Conservation (phyloP, 2,797 vertebrate genomes). For the Helostoma temminkii region DNA sequence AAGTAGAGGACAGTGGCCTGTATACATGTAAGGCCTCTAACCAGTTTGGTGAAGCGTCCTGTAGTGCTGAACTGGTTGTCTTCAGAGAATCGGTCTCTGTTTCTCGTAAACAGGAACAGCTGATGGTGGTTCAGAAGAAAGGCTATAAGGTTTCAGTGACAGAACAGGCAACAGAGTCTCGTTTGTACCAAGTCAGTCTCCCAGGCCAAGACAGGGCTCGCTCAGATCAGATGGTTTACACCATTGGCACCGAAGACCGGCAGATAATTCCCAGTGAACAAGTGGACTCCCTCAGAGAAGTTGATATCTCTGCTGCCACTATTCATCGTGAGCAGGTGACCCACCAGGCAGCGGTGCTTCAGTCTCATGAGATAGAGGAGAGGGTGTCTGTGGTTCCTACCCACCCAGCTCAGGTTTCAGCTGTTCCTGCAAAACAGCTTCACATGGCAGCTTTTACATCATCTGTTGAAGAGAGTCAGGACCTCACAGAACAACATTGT, state of each 20-base stretch:
- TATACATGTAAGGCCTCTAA: slow-evolving; percentile 89
- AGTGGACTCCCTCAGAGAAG: slow-evolving; percentile 76
- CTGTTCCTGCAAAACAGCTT: slow-evolving; percentile 79
- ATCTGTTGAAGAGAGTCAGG: slow-evolving; percentile 83
- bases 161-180: slow-evolving; percentile 86
- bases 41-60: slow-evolving; percentile 84
- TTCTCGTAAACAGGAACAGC: slow-evolving; percentile 72
- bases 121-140: slow-evolving; percentile 77
- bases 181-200: slow-evolving; percentile 86
- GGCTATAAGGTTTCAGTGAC: slow-evolving; percentile 82
- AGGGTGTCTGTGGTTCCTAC: slow-evolving; percentile 72
- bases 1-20: slow-evolving; percentile 86
- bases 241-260: slow-evolving; percentile 87
- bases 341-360: slow-evolving; percentile 83
- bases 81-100: slow-evolving; percentile 74
- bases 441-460: slow-evolving; percentile 82
- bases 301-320: slow-evolving; percentile 82
- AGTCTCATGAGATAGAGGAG: slow-evolving; percentile 83
- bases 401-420: slow-evolving; percentile 69
- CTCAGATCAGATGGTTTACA: slow-evolving; percentile 85
- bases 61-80: slow-evolving; percentile 89
- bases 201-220: slow-evolving; percentile 80
- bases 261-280: slow-evolving; percentile 85
- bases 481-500: slow-evolving; percentile 85
- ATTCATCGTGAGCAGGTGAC: slow-evolving; percentile 83